Conservation (phyloP, 2,113 vertebrate genomes). For the Grantiella picta region DNA sequence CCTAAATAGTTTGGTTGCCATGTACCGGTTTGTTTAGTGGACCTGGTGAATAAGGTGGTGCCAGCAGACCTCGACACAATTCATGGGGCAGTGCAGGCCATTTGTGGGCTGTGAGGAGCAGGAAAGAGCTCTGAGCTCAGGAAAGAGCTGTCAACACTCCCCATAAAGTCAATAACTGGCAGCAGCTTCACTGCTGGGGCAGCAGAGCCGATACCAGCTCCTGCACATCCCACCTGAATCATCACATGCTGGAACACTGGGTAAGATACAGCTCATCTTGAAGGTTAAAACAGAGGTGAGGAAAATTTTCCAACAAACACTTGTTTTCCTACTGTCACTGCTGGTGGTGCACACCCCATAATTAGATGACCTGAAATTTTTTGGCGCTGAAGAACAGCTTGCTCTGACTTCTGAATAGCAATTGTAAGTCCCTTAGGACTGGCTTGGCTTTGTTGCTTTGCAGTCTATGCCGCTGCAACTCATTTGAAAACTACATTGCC, state of each 20-base stretch:
- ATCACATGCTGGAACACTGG: background rate
- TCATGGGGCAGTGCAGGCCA: accelerated
- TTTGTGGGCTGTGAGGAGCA: accelerated
- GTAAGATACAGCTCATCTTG: background rate
- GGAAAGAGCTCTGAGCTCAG: background rate
- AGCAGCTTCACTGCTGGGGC: background rate
- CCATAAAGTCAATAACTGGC: background rate
- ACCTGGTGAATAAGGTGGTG: accelerated
- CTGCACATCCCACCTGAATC: background rate
- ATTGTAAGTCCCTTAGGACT: background rate
- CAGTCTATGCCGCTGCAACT: background rate
- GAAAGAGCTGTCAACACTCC: background rate
- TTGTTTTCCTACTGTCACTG: background rate
- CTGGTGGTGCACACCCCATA: accelerated
- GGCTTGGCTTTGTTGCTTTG: background rate
- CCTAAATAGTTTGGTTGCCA: background rate
- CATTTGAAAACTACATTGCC: background rate
- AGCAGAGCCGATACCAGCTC: background rate
- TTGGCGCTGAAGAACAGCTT: background rate
- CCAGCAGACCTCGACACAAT: background rate
- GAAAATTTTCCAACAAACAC: background rate
- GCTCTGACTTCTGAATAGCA: background rate
- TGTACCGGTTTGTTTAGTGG: background rate
- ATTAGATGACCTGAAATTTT: background rate
- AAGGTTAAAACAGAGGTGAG: background rate